Evolutionary conservation across 2,797 vertebrate species (phyloP).

Genomic region (Neomorphus geoffroyi): DNA sequence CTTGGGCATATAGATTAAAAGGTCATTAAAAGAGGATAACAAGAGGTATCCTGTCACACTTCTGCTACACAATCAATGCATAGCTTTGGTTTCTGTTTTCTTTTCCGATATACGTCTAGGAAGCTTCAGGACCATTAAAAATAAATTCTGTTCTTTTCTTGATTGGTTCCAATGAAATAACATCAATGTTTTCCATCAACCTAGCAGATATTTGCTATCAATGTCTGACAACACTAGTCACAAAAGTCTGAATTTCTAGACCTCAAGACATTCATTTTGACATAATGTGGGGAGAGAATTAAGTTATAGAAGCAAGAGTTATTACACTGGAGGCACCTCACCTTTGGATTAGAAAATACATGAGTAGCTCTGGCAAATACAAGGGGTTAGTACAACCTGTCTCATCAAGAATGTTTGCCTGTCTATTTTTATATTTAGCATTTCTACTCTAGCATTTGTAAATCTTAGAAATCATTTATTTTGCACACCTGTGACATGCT

Average conservation of each 20-base stretch:
- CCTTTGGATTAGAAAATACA: background rate
- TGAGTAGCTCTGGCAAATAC: background rate
- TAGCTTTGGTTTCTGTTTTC: background rate
- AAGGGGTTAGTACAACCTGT: background rate
- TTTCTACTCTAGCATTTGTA: background rate
- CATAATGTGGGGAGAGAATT: background rate
- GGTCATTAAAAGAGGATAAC: background rate
- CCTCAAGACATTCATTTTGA: background rate
- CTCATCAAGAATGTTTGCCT: background rate
- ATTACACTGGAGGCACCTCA: background rate
- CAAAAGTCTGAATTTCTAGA: background rate
- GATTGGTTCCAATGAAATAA: background rate
- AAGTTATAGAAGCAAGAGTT: background rate
- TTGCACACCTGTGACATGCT: background rate
- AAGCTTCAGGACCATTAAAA: background rate
- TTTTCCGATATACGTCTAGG: background rate
- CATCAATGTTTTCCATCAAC: background rate
- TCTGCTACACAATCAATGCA: background rate
- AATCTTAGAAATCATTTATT: conserved; percentile 6
- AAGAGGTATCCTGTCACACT: background rate
- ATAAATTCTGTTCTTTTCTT: background rate
- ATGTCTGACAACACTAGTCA: background rate
- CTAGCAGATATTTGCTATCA: background rate
- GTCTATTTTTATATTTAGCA: background rate
- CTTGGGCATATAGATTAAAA: background rate